Evolutionary conservation across 2,797 vertebrate genomes (phyloP).

Genomic region (Argentina silus): DNA sequence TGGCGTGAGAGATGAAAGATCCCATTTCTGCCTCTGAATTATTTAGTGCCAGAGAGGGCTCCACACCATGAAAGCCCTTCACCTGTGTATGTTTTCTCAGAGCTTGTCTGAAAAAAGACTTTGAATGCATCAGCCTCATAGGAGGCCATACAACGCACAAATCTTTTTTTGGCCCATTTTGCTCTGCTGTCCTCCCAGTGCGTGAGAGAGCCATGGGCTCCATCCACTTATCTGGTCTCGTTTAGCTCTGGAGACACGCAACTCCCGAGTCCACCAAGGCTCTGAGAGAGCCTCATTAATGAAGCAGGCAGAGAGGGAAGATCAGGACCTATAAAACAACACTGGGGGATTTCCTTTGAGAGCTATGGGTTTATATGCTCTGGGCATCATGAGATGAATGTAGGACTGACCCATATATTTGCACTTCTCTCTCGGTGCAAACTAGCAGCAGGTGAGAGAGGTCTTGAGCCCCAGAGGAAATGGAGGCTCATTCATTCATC

Average conservation of each 20-base stretch:
- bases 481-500: slow-evolving; percentile 16
- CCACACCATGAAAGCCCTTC: slow-evolving; percentile 48
- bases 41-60: slow-evolving; percentile 50
- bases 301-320: slow-evolving; percentile 30
- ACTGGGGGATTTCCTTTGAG: slow-evolving; percentile 10
- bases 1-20: slow-evolving; percentile 37
- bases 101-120: slow-evolving; percentile 18
- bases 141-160: slow-evolving; percentile 8
- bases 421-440: not conserved
- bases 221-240: slow-evolving; percentile 32
- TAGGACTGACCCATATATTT: slow-evolving; percentile 16
- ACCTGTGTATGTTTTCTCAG: slow-evolving; percentile 29
- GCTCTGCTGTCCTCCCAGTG: slow-evolving; percentile 55
- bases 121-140: slow-evolving; percentile 27
- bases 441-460: slow-evolving; percentile 18
- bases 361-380: not conserved
- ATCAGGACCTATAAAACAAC: slow-evolving; percentile 38
- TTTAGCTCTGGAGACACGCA: slow-evolving; percentile 49
- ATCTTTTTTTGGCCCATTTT: slow-evolving; percentile 54
- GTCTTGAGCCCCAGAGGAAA: not conserved
- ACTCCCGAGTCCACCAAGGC: slow-evolving; percentile 27
- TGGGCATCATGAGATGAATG: slow-evolving; percentile 10
- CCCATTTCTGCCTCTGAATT: slow-evolving; percentile 55
- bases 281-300: slow-evolving; percentile 30
- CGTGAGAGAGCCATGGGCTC: slow-evolving; percentile 55